phyloP scores from a whole-genome alignment of 2,113 vertebrate genomes.

The Dipodomys ordii region DNA sequence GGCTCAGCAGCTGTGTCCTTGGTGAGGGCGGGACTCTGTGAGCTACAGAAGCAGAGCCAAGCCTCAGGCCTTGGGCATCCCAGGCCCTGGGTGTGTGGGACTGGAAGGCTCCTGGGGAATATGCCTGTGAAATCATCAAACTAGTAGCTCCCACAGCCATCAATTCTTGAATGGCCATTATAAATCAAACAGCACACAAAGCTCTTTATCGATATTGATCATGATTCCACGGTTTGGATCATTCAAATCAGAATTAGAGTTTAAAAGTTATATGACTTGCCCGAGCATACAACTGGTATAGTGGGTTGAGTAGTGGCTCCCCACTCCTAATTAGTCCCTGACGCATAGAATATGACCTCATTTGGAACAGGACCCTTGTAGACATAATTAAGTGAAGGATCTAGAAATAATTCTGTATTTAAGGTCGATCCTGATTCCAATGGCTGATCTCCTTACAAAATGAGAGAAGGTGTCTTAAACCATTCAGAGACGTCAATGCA shows the following conservation, averaged over 20 bases:
- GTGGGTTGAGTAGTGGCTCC: background rate
- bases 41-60: background rate
- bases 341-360: background rate
- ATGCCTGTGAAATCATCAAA: too few relatives aligned
- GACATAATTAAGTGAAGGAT: background rate
- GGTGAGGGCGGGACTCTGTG: background rate
- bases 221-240: background rate
- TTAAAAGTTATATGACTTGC: background rate
- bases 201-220: background rate
- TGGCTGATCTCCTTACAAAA: background rate
- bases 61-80: background rate
- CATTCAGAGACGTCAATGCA: background rate
- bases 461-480: background rate
- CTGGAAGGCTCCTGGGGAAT: background rate
- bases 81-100: background rate
- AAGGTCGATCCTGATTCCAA: background rate
- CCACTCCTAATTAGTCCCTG: background rate
- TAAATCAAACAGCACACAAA: background rate
- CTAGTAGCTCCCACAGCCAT: background rate
- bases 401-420: slow-evolving; percentile 8
- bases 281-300: background rate
- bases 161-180: background rate
- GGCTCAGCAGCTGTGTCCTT: background rate
- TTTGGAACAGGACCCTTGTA: slow-evolving; percentile 30
- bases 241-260: background rate